phyloP scores from a whole-genome alignment of 2,113 vertebrate species.

The Leucopsar rothschildi region DNA sequence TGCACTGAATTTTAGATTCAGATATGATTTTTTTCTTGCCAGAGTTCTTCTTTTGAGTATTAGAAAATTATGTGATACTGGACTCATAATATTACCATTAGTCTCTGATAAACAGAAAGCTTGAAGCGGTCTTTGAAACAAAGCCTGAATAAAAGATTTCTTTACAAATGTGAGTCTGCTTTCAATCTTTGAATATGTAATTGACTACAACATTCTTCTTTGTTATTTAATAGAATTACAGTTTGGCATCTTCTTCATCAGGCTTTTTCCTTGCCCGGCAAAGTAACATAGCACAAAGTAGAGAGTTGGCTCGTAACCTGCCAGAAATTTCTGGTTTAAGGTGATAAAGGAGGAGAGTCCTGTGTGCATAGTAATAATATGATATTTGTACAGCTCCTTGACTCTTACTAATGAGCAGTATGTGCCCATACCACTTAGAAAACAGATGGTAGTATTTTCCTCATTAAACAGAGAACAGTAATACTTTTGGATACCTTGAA shows the following conservation, averaged over 20 bases:
- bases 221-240: not conserved
- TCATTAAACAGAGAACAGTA: not conserved
- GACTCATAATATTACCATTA: not conserved
- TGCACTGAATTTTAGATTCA: not conserved
- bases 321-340: not conserved
- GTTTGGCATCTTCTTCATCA: not conserved
- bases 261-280: not conserved
- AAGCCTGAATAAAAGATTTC: not conserved
- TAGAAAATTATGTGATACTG: not conserved
- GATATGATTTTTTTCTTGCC: not conserved
- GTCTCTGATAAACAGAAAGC: not conserved
- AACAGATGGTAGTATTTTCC: not conserved
- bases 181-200: not conserved
- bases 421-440: not conserved
- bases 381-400: not conserved
- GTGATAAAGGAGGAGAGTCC: not conserved
- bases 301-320: not conserved
- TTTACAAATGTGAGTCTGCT: not conserved
- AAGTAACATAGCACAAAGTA: not conserved
- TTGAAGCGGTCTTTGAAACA: not conserved
- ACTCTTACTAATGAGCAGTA: not conserved
- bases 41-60: not conserved
- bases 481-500: not conserved
- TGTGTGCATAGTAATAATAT: not conserved
- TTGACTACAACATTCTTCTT: not conserved